phyloP scores from a whole-genome alignment of 2,888 invertebrate genomes.

The Formica aserva region DNA sequence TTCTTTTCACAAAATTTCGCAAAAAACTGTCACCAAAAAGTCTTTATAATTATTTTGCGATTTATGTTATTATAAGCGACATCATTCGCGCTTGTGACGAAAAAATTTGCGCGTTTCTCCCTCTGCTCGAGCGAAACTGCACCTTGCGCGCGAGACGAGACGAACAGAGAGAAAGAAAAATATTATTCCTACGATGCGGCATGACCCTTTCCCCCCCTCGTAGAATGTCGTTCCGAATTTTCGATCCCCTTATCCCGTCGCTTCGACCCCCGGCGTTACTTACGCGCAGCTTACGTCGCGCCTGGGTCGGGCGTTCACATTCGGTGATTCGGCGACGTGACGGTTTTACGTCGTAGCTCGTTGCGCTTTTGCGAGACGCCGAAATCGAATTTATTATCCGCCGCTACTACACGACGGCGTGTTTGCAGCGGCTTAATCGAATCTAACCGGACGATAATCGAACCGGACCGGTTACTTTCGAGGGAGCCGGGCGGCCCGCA shows the following conservation, averaged over 20 bases:
- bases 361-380: constrained; percentile 84
- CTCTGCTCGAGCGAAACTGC: not conserved
- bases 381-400: constrained; percentile 85
- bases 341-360: constrained; percentile 74
- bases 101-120: constrained; percentile 10
- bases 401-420: constrained; percentile 46
- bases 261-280: constrained; percentile 31
- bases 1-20: not conserved
- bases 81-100: not conserved
- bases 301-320: constrained; percentile 42
- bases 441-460: constrained; percentile 73
- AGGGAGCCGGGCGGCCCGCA: constrained; percentile 51
- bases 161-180: constrained; percentile 47
- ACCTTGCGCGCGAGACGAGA: constrained; percentile 32
- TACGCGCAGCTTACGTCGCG: not conserved
- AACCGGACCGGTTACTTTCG: constrained; percentile 74
- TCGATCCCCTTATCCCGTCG: constrained; percentile 35
- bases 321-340: constrained; percentile 59
- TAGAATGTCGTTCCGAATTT: constrained; percentile 27
- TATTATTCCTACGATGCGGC: constrained; percentile 45
- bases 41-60: not conserved
- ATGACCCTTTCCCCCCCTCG: not conserved
- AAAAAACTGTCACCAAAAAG: not conserved
- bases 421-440: constrained; percentile 74
- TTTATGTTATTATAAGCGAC: not conserved